Percentiles rank a stretch among this genome's conserved stretches.
phyloP scores from a whole-genome alignment of 2,113 vertebrate genomes.

The Chaenogobius annularis region DNA sequence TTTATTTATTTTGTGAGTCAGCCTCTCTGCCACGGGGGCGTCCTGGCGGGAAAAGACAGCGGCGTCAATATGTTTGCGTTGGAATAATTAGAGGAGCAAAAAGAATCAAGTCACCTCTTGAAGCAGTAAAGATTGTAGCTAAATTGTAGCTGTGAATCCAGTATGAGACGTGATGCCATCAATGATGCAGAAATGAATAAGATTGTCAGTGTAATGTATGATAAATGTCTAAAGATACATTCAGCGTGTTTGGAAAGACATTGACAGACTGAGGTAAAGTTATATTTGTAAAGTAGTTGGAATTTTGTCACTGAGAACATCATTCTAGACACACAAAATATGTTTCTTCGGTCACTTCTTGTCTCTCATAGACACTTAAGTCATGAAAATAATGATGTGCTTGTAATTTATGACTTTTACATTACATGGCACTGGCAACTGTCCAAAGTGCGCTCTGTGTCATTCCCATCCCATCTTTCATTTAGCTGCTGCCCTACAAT shows the following conservation, averaged over 20 bases:
- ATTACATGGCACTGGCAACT: neutral
- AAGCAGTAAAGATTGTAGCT: neutral
- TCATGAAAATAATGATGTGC: neutral
- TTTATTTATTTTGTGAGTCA: conserved; percentile 77
- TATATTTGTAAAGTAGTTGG: no score
- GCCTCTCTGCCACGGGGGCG: conserved; percentile 35
- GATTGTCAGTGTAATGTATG: no score
- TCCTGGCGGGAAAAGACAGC: conserved; percentile 29
- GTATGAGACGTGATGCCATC: neutral
- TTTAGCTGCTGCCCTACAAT: neutral
- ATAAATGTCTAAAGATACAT: no score
- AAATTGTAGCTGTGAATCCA: neutral
- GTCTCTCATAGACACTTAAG: neutral
- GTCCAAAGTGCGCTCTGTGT: neutral
- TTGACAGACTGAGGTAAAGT: no score
- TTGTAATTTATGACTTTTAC: neutral
- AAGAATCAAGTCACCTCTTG: neutral
- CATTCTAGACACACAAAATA: no score
- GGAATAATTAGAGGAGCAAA: conserved; percentile 2
- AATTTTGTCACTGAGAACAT: no score
- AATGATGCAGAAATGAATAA: no score
- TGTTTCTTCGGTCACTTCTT: neutral
- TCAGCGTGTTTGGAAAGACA: no score
- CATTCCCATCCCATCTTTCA: neutral
- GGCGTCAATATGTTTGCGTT: conserved; percentile 28